Base-by-base conservation (phyloP, 2,888 invertebrate genomes). In the Heliconius aoede region DNA sequence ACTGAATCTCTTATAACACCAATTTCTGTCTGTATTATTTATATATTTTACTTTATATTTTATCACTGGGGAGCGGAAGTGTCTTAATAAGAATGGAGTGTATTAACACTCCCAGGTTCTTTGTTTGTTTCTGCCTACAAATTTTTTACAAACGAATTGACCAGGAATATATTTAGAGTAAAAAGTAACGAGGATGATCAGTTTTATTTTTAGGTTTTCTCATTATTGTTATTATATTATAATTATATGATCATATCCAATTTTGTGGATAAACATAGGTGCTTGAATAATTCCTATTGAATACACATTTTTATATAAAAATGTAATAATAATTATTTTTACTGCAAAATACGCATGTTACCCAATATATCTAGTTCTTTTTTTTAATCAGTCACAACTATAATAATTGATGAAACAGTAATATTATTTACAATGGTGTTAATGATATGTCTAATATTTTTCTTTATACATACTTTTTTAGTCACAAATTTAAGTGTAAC, bases 341-440 rank as follows among this genome's bases (percentile, higher is more conserved):
- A 64, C 62, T 32, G 3, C 30, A 32, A 60, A n/a, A 64, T 32
- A 64, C 32, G 9, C 30, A 62, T 64, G 62, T 64, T 64, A 64
- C 62, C 62, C 32, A 64, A n/a, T 32, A 64, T n/a, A 64, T 64
- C 62, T 64, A 64, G 62, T 64, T 64, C n/a, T 9, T 64, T 62
- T 64, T 60, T 58, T 1, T 24, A 62, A 62, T n/a, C 9, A 64
- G 32, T 64, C 62, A 64, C 62, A 64, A 64, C 30, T 64, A 21
- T 30, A 11, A 32, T 28, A 26, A 61, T 61, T 61, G 15, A 28
- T 61, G 28, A 26, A 58, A 58, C n/a, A 58, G 26, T 60, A 26
- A 26, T 60, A 26, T 28, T 60, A 60, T 60, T 60, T 60, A 60
- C 60, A 60, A 60, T 60, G 26, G 26, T 15, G 26, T 60, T 60